A percentile compares a stretch with the other conserved stretches of the same genome.
These are phyloP conservation scores for Chrysomela aeneicollis DNA, from an alignment of 2,888 invertebrate species.

Conservation along the genomic window DNA sequence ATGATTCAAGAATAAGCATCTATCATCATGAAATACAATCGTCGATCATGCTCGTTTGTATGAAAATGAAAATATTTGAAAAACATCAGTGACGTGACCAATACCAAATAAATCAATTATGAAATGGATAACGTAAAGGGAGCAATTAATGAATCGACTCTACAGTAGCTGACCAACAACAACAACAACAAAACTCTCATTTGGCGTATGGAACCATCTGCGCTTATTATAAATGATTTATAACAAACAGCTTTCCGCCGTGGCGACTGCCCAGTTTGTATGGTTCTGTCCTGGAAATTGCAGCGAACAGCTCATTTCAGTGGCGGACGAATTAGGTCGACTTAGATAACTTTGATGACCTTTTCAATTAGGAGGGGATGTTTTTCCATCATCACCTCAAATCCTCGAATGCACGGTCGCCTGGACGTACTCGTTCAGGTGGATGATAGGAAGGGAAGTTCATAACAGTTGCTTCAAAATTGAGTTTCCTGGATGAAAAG, in stretches of 20 bases:
- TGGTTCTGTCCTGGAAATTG: constrained; percentile 21
- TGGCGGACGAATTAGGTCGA: constrained; percentile 22
- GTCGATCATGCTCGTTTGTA: too few species aligned
- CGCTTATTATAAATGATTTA: not conserved
- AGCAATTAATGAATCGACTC: not conserved
- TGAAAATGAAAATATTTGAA: too few species aligned
- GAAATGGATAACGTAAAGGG: not conserved
- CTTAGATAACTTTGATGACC: not conserved
- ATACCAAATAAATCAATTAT: too few species aligned
- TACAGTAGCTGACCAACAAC: not conserved
- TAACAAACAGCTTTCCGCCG: constrained; percentile 1
- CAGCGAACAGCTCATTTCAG: constrained; percentile 20
- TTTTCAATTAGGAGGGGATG: not conserved
- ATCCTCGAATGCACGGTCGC: not conserved
- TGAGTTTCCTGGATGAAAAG: not conserved
- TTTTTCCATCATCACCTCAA: not conserved
- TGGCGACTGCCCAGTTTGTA: constrained; percentile 23
- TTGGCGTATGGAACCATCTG: not conserved
- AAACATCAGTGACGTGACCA: too few species aligned
- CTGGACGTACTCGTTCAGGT: not conserved
- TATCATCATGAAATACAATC: too few species aligned
- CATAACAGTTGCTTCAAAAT: not conserved
- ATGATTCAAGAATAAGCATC: too few species aligned
- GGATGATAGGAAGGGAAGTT: not conserved
- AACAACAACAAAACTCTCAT: not conserved